Conservation (phyloP, 2,113 vertebrate species). For the Sinocyclocheilus anophthalmus region DNA sequence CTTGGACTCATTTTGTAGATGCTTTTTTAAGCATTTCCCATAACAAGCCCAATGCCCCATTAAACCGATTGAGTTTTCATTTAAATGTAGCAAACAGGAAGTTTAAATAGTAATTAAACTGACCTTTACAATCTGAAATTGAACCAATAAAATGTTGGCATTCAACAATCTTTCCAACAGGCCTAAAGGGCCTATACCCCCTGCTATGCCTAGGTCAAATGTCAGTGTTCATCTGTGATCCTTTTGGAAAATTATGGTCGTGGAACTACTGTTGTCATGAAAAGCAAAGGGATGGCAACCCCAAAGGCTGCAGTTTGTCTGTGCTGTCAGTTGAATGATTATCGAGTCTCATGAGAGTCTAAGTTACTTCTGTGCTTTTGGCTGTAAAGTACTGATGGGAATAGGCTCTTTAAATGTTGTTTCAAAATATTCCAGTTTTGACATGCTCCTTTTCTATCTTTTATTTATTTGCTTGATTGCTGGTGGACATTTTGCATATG, state of each 20-base stretch:
- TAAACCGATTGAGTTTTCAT: not conserved
- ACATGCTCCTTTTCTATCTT: not conserved
- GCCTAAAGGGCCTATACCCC: not conserved
- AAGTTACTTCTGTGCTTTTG: slow-evolving; percentile 16
- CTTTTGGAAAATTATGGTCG: slow-evolving; percentile 4
- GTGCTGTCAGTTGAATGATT: slow-evolving; percentile 23
- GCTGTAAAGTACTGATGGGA: slow-evolving; percentile 18
- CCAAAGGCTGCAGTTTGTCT: not conserved
- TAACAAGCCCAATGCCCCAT: not conserved
- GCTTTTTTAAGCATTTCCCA: not conserved
- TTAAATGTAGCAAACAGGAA: not conserved
- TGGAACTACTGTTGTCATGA: slow-evolving; percentile 17
- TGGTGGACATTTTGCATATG: not conserved
- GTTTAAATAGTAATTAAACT: slow-evolving; percentile 13
- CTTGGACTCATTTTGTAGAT: not conserved
- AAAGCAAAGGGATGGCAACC: not conserved
- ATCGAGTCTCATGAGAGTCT: slow-evolving; percentile 3
- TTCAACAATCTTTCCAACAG: slow-evolving; percentile 26
- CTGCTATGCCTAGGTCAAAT: not conserved
- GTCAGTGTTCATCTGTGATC: slow-evolving; percentile 17
- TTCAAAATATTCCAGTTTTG: not conserved
- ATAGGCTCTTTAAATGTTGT: not conserved
- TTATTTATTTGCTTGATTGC: not conserved
- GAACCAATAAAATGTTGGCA: slow-evolving; percentile 21
- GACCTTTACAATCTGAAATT: slow-evolving; percentile 31